phyloP scores from a whole-genome alignment of 2,113 vertebrate species.

The Mirounga angustirostris region DNA sequence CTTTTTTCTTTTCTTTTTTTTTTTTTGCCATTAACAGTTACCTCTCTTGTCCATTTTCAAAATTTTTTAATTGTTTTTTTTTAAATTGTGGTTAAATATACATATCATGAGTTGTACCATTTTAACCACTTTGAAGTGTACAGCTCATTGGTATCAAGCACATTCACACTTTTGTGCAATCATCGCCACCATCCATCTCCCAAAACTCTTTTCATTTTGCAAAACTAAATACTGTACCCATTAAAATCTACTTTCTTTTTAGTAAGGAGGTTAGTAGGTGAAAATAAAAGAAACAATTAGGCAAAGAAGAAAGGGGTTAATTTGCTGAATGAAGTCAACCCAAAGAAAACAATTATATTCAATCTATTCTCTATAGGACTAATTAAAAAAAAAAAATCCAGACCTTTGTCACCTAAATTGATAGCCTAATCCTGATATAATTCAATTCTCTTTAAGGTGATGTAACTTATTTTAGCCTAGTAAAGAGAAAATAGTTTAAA shows the following conservation, averaged over 20 bases:
- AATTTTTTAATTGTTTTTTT: neutral
- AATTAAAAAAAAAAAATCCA: neutral
- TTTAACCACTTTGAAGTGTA: neutral
- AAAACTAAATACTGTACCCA: constrained; percentile 24
- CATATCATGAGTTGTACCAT: neutral
- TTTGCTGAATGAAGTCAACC: neutral
- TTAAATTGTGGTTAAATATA: neutral
- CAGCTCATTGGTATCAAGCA: neutral
- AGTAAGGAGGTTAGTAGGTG: neutral
- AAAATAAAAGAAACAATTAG: constrained; percentile 34
- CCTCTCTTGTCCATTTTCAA: neutral
- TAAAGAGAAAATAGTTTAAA: constrained; percentile 33
- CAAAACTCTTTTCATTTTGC: neutral
- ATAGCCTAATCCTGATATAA: neutral
- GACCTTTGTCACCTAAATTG: neutral
- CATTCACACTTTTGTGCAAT: accelerated
- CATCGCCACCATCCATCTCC: neutral
- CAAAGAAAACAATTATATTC: constrained; percentile 14
- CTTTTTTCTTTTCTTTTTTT: neutral
- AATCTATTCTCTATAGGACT: neutral
- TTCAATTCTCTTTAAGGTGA: neutral
- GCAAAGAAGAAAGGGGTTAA: neutral
- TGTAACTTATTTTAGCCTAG: neutral
- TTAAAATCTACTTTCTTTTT: neutral
- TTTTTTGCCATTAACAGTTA: neutral